Evolutionary conservation across 2,113 vertebrate genomes (phyloP).

Genomic region (Elephas maximus): DNA sequence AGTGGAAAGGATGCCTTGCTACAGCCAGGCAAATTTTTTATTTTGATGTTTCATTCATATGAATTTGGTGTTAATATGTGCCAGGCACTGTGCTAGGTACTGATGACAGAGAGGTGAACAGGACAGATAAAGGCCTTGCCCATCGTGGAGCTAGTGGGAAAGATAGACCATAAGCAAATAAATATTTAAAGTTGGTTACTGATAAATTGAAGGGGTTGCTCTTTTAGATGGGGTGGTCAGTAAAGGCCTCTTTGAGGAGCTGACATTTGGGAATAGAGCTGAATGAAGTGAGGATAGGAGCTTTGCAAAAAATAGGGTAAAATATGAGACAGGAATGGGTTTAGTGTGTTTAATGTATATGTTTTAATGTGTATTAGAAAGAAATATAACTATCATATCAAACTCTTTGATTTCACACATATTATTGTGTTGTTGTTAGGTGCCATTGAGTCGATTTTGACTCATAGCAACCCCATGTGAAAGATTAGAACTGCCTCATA

Average conservation of each 20-base stretch:
- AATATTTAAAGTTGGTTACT: no score
- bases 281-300: constrained; percentile 30
- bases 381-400: constrained; percentile 37
- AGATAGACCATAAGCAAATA: neutral
- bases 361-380: constrained; percentile 52
- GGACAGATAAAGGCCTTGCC: constrained; percentile 46
- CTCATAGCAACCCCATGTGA: no score
- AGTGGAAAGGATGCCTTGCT: neutral
- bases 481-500: no score
- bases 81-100: neutral
- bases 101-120: constrained; percentile 24
- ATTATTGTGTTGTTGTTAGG: neutral
- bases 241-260: constrained; percentile 35
- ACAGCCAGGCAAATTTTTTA: constrained; percentile 4
- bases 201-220: no score
- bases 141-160: constrained; percentile 26
- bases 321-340: neutral
- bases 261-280: constrained; percentile 51
- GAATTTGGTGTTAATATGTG: constrained; percentile 41
- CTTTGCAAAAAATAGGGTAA: no score
- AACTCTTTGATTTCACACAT: constrained; percentile 50
- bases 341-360: constrained; percentile 31
- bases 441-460: no score
- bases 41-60: constrained; percentile 51
- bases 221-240: no score